These are phyloP conservation scores for Rhamnusium bicolor DNA, from an alignment of 2,888 invertebrate species.

Conservation along the genomic window DNA sequence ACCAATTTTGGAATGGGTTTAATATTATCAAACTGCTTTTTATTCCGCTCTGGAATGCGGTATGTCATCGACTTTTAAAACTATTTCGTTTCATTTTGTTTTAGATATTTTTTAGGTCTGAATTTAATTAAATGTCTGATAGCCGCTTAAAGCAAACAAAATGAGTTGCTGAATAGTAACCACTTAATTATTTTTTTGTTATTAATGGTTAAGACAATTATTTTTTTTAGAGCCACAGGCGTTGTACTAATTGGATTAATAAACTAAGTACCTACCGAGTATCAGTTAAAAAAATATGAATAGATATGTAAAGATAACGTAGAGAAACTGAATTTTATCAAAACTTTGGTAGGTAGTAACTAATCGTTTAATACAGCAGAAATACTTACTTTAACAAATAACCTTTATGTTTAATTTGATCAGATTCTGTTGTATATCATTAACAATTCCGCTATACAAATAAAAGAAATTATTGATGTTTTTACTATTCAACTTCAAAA, in stretches of 20 bases:
- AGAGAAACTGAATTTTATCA: neutral
- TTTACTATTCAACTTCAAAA: too few species aligned
- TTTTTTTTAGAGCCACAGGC: neutral
- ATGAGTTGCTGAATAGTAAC: constrained; percentile 6
- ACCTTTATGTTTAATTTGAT: neutral
- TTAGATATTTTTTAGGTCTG: neutral
- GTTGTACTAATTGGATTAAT: constrained; percentile 1
- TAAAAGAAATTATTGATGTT: too few species aligned
- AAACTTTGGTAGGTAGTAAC: neutral
- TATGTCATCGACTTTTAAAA: neutral
- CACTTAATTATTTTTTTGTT: constrained; percentile 23
- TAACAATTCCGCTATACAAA: too few species aligned
- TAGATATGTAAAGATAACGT: neutral
- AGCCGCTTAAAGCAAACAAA: constrained; percentile 11
- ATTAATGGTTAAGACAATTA: neutral
- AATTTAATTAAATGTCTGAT: constrained; percentile 13
- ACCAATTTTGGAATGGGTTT: constrained; percentile 36
- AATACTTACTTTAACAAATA: neutral
- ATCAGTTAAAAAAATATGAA: neutral
- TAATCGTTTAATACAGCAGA: neutral
- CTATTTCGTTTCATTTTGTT: constrained; percentile 5
- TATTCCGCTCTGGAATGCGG: constrained; percentile 14
- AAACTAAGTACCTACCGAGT: neutral
- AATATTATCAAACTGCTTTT: constrained; percentile 32
- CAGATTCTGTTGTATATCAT: neutral